Base-by-base conservation (phyloP, 1,140 invertebrate genomes). In the Drosophila subpulchrella region DNA sequence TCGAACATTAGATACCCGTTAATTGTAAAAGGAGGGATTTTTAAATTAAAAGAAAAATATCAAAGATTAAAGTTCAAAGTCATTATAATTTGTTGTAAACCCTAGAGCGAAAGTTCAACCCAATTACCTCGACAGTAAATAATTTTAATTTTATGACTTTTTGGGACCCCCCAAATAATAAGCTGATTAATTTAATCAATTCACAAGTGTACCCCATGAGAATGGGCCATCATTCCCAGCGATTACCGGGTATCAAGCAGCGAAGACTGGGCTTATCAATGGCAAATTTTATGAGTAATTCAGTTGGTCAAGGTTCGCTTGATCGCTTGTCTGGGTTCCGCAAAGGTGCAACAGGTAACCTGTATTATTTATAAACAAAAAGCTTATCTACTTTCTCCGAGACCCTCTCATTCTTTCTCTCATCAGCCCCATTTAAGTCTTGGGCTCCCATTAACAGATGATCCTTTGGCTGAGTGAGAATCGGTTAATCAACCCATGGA, bases 321-420 rank as follows among this genome's bases (percentile, higher is more conserved):
- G 77, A 60, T 54, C 51, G 84, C 59, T 77, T 68, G 83, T 88
- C 83, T 88, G 76, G 84, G 75, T 89, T 80, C 71, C 72, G 66
- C 62, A 58, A 85, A 85, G 83, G 82, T 85, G 83, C 82, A 78
- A 88, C 83, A 88, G 83, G 79, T 83, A 85, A 78, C 78, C 42
- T 63, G 59, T 78, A 73, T 83, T 83, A 86, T 85, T 79, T 86
- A 89, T 77, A 86, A 86, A 86, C 83, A 86, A 86, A 55, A 47
- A n/a, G 57, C 75, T 83, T 83, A 89, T 86, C 79, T 62, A 15
- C 60, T 55, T 46, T 63, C 60, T 36, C 48, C 17, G 1, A 0
- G 34, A 15, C 11, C 27, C 11, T 50, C 20, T 17, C 34, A 7
- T 27, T 39, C 17, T 4, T 17, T 17, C 6, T 17, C 20, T 13